A percentile compares a stretch with the other conserved stretches of the same genome.
Evolutionary conservation across 2,113 vertebrate genomes (phyloP).

Genomic region (Smithornis capensis): DNA sequence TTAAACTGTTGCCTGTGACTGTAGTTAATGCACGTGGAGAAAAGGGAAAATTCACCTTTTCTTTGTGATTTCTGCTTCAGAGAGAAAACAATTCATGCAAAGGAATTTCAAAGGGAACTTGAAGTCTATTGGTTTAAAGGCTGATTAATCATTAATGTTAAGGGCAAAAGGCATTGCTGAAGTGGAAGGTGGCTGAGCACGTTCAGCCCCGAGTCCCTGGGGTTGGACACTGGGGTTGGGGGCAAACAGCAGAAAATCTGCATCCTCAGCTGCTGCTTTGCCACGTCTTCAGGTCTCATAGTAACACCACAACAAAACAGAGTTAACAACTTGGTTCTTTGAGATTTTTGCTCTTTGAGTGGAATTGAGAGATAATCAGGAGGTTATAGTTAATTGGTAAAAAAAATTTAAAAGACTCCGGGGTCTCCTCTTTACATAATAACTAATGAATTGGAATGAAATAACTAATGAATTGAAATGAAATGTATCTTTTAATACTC

Average conservation of each 20-base stretch:
- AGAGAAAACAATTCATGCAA: not conserved
- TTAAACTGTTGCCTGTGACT: not conserved
- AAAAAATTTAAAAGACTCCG: not conserved
- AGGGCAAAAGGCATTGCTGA: not conserved
- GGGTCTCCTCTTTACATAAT: not conserved
- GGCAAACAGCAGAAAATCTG: not conserved
- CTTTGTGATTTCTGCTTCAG: not conserved
- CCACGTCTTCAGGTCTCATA: rapidly evolving
- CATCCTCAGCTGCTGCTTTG: not conserved
- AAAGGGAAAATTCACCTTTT: not conserved
- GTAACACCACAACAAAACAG: not conserved
- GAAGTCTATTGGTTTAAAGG: not conserved
- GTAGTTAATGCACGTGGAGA: not conserved
- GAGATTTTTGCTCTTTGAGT: not conserved
- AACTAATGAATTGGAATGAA: not conserved
- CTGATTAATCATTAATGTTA: not conserved
- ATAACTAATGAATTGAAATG: not conserved
- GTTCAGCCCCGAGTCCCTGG: no score
- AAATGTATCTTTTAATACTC: not conserved
- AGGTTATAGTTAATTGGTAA: not conserved
- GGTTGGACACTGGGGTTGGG: not conserved
- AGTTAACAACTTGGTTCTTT: not conserved
- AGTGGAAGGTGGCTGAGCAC: not conserved
- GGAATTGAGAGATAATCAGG: not conserved
- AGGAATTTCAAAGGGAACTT: not conserved